Percentiles rank a stretch among this genome's conserved stretches.
Conservation (phyloP, 2,113 vertebrate species). For the Misgurnus mizolepis region DNA sequence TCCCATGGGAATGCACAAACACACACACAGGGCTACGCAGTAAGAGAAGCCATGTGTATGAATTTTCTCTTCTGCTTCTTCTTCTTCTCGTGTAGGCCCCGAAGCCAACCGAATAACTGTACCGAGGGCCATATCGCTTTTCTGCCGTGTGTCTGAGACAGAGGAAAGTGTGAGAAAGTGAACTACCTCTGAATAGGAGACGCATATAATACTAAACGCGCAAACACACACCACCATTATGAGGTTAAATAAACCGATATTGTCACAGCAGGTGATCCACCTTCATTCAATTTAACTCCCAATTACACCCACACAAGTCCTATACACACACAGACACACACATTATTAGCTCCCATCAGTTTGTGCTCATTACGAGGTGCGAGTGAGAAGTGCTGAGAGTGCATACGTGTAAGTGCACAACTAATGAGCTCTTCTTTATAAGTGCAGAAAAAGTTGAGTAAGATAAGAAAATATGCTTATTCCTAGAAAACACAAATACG, state of each 20-base stretch:
- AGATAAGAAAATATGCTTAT: slow-evolving; percentile 3
- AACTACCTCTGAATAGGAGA: neutral
- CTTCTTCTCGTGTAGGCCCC: neutral
- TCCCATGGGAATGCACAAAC: slow-evolving; percentile 55
- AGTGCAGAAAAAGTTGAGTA: neutral
- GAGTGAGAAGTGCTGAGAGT: slow-evolving; percentile 38
- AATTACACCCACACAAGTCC: slow-evolving; percentile 29
- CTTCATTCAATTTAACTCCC: slow-evolving; percentile 47
- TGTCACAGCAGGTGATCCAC: slow-evolving; percentile 43
- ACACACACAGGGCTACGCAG: slow-evolving; percentile 23
- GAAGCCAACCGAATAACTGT: slow-evolving; percentile 17
- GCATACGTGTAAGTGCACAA: neutral
- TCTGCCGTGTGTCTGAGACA: slow-evolving; percentile 7
- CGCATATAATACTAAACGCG: neutral
- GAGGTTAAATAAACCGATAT: slow-evolving; percentile 14
- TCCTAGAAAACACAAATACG: neutral
- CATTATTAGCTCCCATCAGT: slow-evolving; percentile 34
- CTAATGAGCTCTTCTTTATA: slow-evolving; percentile 13
- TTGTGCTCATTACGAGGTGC: slow-evolving; percentile 45
- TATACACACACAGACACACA: slow-evolving; percentile 22
- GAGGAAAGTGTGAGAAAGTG: slow-evolving; percentile 5
- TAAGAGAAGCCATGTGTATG: slow-evolving; percentile 30
- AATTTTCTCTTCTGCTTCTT: slow-evolving; percentile 8
- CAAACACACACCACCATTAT: slow-evolving; percentile 8
- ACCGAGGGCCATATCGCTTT: neutral